Conservation (phyloP, 2,113 vertebrate genomes). For the Rhipidura dahli region DNA sequence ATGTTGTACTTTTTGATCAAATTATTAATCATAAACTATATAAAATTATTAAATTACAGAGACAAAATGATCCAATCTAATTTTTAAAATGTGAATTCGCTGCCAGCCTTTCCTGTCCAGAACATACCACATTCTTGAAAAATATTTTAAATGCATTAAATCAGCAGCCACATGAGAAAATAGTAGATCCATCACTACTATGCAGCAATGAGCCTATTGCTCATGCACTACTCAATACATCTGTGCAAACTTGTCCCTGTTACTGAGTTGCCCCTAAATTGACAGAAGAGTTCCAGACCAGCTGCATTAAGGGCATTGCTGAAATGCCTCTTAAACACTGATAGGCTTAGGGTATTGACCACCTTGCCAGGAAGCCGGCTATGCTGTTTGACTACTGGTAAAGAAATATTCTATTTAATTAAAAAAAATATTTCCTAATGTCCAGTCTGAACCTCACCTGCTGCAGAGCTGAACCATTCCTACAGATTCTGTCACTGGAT, state of each 20-base stretch:
- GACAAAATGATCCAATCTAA: neutral
- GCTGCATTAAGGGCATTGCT: neutral
- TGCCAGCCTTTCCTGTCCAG: neutral
- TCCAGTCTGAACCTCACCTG: neutral
- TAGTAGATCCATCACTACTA: neutral
- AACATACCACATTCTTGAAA: neutral
- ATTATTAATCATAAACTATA: neutral
- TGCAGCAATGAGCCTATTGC: neutral
- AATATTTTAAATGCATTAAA: neutral
- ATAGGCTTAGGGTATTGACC: too few relatives aligned
- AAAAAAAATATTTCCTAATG: neutral
- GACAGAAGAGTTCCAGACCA: neutral
- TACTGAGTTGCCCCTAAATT: neutral
- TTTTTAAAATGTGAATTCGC: neutral
- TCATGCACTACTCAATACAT: neutral
- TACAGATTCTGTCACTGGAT: accelerated
- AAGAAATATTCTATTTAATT: neutral
- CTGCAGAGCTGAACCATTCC: neutral
- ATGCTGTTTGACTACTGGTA: neutral
- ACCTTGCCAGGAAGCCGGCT: neutral
- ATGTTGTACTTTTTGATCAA: neutral
- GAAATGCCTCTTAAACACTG: neutral
- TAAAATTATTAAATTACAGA: neutral
- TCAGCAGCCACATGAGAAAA: neutral
- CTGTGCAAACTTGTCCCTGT: neutral